Percentiles rank a stretch among this genome's conserved stretches.
Evolutionary conservation across 2,888 invertebrate genomes (phyloP).

Genomic region (Aleiodes alternator): DNA sequence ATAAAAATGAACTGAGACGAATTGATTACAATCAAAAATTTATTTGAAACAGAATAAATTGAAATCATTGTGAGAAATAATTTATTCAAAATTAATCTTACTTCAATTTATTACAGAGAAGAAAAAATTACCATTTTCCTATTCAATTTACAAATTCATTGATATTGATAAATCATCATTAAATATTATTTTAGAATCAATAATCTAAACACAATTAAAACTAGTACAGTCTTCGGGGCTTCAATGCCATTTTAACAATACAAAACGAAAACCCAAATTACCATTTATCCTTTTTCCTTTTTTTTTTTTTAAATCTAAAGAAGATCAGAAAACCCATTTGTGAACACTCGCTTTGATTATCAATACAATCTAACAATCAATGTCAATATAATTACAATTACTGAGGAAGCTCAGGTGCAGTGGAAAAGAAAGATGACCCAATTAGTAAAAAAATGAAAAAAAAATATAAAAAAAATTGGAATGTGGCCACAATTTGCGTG

Average conservation of each 20-base stretch:
- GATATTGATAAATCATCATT: neutral
- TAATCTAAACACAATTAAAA: constrained; percentile 8
- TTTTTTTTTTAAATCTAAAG: no score
- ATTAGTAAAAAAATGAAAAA: neutral
- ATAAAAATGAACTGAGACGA: no score
- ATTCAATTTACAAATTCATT: neutral
- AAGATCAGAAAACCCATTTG: neutral
- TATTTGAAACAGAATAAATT: no score
- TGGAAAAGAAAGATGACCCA: neutral
- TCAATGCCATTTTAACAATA: constrained; percentile 18
- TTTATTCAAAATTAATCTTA: neutral
- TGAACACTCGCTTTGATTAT: neutral
- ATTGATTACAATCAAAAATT: no score
- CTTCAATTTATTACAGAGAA: neutral
- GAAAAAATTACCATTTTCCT: neutral
- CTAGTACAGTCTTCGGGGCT: constrained; percentile 26
- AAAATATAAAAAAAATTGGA: constrained; percentile 4
- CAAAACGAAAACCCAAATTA: neutral
- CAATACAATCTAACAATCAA: neutral
- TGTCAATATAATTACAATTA: neutral
- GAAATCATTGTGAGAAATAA: neutral
- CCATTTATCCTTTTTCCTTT: neutral
- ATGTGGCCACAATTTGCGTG: neutral
- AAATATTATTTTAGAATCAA: constrained; percentile 7
- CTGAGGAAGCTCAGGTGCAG: constrained; percentile 17